A percentile compares a stretch with the other conserved stretches of the same genome.
Conservation (phyloP, 2,888 invertebrate species). For the Bombylius major region DNA sequence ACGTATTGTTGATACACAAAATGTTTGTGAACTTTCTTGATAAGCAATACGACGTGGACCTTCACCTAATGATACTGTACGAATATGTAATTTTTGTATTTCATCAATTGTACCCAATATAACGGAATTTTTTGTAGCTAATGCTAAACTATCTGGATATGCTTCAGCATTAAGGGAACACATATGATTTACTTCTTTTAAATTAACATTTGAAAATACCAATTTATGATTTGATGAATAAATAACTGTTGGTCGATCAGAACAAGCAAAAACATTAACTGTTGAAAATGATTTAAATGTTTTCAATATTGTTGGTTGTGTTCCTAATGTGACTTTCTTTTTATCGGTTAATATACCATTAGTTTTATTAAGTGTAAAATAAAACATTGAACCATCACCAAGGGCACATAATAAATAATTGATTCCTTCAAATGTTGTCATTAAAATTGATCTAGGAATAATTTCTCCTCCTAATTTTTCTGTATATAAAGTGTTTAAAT, state of each 20-base stretch:
- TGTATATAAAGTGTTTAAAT: conserved; percentile 65
- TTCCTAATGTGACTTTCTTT: conserved; percentile 93
- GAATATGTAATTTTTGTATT: conserved; percentile 93
- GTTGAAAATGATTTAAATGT: conserved; percentile 84
- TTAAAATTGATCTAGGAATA: conserved; percentile 88
- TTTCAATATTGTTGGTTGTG: conserved; percentile 87
- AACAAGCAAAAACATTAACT: conserved; percentile 96
- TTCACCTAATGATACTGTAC: conserved; percentile 90
- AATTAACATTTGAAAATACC: conserved; percentile 95
- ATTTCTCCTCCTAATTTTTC: conserved; percentile 91
- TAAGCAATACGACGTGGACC: conserved; percentile 89
- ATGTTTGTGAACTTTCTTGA: conserved; percentile 86
- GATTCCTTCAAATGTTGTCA: conserved; percentile 86
- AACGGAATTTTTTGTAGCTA: conserved; percentile 36
- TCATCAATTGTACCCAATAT: conserved; percentile 97
- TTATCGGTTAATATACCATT: conserved; percentile 69
- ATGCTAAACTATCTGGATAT: conserved; percentile 68
- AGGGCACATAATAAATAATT: conserved; percentile 84
- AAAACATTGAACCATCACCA: conserved; percentile 96
- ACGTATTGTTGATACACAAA: conserved; percentile 84
- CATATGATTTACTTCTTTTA: conserved; percentile 94
- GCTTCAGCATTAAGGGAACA: conserved; percentile 92
- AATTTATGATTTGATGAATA: conserved; percentile 98
- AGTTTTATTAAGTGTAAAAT: conserved; percentile 71
- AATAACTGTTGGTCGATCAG: conserved; percentile 95